Base-by-base conservation (phyloP, 2,113 vertebrate species). In the Shinisaurus crocodilurus region DNA sequence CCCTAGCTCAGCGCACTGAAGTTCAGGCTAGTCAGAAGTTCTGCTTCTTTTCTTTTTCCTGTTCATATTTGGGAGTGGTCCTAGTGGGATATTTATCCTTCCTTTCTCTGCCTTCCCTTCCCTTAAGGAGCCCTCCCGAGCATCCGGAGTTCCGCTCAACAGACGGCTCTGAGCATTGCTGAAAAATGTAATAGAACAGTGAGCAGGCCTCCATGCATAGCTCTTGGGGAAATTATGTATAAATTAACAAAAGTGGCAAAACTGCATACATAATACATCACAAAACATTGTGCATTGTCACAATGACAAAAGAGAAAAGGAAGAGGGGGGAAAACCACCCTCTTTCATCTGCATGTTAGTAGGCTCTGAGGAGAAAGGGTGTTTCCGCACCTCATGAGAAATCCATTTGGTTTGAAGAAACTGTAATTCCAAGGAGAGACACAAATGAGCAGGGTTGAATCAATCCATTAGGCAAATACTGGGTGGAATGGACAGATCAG, bases 211-310 rank as follows among this genome's bases (percentile, higher is more conserved):
- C 43, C 37, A 80, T 50, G 77, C 83, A 86, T 45, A 80, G 27
- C 29, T 57, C 82, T n/a, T 15, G 15, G 37, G 75, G 75, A 80
- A 80, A 80, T 80, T 25, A 80, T 72, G 86, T 79, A 80, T 76
- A 86, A 86, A 86, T 90, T 86, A 90, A 80, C 85, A 85, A 54
- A 90, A 54, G 43, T 57, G 82, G 82, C 60, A 85, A 77, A 90
- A 32, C 74, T 65, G 13, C 82, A 90, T 90, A 63, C 34, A 90
- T 79, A 90, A 85, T 90, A 67, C 60, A 85, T 70, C 82, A 79
- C n/a, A 79, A 60, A 84, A 50, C 82, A 79, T 50, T 16, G 54
- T 67, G 25, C 43, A 90, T 63, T 89, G 45, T 85, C 23, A 37
- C 57, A 67, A 79, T 25, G 63, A 50, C 23, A 77, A 37, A 43